Evolutionary conservation across 1,140 invertebrate genomes (phyloP).

Genomic region (Drosophila sulfurigaster): DNA sequence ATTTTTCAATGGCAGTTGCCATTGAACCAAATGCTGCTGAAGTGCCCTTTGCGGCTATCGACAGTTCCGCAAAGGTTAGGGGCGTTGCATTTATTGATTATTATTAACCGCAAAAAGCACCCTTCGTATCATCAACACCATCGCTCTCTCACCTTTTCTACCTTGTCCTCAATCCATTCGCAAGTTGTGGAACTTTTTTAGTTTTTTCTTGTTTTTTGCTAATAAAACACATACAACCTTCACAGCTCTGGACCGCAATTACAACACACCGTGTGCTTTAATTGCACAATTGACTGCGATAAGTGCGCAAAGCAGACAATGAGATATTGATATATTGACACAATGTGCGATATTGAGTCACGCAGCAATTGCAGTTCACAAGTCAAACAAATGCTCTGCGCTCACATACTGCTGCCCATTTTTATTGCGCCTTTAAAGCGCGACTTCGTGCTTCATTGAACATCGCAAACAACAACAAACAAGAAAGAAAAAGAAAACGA

Average conservation of each 20-base stretch:
- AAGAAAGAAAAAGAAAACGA: background rate
- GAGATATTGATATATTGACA: slow-evolving; percentile 44
- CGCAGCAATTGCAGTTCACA: slow-evolving; percentile 48
- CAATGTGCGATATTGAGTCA: slow-evolving; percentile 15
- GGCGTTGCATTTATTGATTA: slow-evolving; percentile 70
- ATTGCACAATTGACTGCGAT: slow-evolving; percentile 68
- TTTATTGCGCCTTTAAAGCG: slow-evolving; percentile 46
- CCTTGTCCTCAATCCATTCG: background rate
- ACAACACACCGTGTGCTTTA: slow-evolving; percentile 49
- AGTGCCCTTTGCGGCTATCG: slow-evolving; percentile 24
- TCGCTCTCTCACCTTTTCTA: background rate
- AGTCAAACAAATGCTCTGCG: slow-evolving; percentile 43
- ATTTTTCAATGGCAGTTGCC: slow-evolving; percentile 60
- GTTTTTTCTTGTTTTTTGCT: slow-evolving; percentile 37
- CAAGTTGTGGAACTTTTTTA: slow-evolving; percentile 36
- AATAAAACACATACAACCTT: slow-evolving; percentile 65
- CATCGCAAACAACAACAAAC: slow-evolving; percentile 42
- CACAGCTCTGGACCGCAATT: slow-evolving; percentile 43
- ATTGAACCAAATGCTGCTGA: slow-evolving; percentile 49
- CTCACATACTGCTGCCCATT: slow-evolving; percentile 15
- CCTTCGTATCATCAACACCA: background rate
- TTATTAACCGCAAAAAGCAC: slow-evolving; percentile 62
- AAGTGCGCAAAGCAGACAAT: slow-evolving; percentile 26
- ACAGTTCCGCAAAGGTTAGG: slow-evolving; percentile 61
- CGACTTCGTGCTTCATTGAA: slow-evolving; percentile 73